phyloP scores from a whole-genome alignment of 2,888 invertebrate genomes.

The Trichogramma evanescens region DNA sequence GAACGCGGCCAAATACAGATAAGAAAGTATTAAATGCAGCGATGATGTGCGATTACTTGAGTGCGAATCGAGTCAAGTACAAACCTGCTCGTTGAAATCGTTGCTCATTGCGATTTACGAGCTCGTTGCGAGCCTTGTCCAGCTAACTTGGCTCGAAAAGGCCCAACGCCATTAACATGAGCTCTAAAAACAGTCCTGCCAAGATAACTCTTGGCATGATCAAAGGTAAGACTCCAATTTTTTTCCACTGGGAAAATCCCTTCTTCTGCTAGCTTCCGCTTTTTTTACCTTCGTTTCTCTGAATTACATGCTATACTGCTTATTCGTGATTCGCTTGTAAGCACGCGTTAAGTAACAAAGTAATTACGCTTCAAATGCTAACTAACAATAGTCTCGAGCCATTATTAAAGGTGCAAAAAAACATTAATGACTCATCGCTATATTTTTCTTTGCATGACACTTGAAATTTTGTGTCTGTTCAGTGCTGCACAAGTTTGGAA shows the following conservation, averaged over 20 bases:
- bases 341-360: neutral
- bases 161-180: slow-evolving; percentile 28
- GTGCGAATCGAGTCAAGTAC: too few species aligned
- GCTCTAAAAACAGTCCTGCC: slow-evolving; percentile 37
- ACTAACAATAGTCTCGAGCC: neutral
- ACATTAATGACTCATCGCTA: slow-evolving; percentile 2
- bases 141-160: too few species aligned
- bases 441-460: neutral
- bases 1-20: too few species aligned
- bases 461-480: neutral
- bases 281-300: neutral
- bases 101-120: too few species aligned
- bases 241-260: neutral
- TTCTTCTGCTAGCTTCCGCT: neutral
- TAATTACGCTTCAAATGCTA: neutral
- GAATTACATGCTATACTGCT: neutral
- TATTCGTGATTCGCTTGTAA: too few species aligned
- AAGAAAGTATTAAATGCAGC: too few species aligned
- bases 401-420: slow-evolving; percentile 1
- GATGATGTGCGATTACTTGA: too few species aligned
- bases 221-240: slow-evolving; percentile 34
- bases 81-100: too few species aligned
- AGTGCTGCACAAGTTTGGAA: too few species aligned
- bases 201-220: slow-evolving; percentile 44
- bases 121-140: too few species aligned